Base-by-base conservation (phyloP, 2,888 invertebrate genomes). In the Lycaena phlaeas region DNA sequence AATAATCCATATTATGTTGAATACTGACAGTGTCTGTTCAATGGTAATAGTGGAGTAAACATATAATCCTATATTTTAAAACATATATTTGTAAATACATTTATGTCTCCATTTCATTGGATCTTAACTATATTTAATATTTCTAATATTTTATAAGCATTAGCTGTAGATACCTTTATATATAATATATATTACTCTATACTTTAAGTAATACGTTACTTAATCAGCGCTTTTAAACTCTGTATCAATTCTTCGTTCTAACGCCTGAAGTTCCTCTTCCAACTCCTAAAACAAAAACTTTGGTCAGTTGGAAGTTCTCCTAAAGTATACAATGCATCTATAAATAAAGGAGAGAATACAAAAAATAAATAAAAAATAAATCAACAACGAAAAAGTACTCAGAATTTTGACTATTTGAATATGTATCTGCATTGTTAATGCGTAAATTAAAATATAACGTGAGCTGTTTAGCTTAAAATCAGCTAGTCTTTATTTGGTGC, bases 161-260 rank as follows among this genome's bases (percentile, higher is more conserved):
- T 40, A 41, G 34, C 27, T 15, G 10, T 37, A 17, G 27, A 36
- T 36, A 29, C 15, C 5, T 29, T 11, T 41, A 27, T 12, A 36
- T 40, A 43, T 41, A 41, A 44, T 46, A 41, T 39, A 34, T 44
- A 40, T 38, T 41, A 38, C 39, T 30, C 36, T 11, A 34, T 41
- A 31, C 34, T 28, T 43, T 18, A 43, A 18, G 29, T 42, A 12
- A 39, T 30, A 34, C 34, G 31, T 17, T 15, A 29, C 37, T 56
- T 62, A 73, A 45, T 77, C 77, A 1, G 68, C 59, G 44, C 58
- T 71, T 49, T 76, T 66, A 53, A 76, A 74, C 44, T 77, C 77
- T 0, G 78, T 75, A 46, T 71, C 72, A 45, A 81, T 76, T n/a
- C 75, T 69, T 17, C 71, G 67, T 46, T 75, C 75, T 10, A 81